A percentile compares a stretch with the other conserved stretches of the same genome.
Conservation (phyloP, 2,797 vertebrate species). For the Gambusia yucatana region DNA sequence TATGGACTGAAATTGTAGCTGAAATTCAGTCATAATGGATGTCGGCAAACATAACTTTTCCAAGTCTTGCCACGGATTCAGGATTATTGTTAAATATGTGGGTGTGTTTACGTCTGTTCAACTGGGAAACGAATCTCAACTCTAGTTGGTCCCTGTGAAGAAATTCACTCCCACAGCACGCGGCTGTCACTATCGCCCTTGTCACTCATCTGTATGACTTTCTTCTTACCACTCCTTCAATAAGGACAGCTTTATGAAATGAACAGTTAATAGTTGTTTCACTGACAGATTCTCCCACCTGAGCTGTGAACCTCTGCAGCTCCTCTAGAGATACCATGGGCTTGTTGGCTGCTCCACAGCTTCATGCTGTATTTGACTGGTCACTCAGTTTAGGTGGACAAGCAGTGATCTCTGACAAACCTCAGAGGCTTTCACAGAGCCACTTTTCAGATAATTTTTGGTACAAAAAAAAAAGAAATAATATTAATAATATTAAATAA, state of each 20-base stretch:
- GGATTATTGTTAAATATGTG: not conserved
- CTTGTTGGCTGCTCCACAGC: not conserved
- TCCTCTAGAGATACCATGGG: not conserved
- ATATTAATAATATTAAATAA: not conserved
- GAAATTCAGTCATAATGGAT: not conserved
- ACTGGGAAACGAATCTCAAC: not conserved
- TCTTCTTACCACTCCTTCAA: not conserved
- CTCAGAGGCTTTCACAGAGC: not conserved
- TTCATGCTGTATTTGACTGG: not conserved
- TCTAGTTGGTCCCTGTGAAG: not conserved
- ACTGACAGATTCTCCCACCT: not conserved
- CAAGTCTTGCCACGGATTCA: not conserved
- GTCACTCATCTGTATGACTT: not conserved
- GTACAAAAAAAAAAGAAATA: not conserved
- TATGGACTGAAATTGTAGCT: not conserved
- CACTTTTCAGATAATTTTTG: not conserved
- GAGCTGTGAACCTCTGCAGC: not conserved
- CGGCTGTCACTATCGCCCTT: not conserved
- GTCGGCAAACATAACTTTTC: not conserved
- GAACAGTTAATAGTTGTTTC: not conserved
- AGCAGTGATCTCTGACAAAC: not conserved
- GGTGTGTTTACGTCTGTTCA: not conserved
- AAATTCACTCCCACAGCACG: not conserved
- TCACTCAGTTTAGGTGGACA: not conserved
- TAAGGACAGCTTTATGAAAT: not conserved